Conservation (phyloP, 1,140 invertebrate species). For the Scaptomyza pallida region DNA sequence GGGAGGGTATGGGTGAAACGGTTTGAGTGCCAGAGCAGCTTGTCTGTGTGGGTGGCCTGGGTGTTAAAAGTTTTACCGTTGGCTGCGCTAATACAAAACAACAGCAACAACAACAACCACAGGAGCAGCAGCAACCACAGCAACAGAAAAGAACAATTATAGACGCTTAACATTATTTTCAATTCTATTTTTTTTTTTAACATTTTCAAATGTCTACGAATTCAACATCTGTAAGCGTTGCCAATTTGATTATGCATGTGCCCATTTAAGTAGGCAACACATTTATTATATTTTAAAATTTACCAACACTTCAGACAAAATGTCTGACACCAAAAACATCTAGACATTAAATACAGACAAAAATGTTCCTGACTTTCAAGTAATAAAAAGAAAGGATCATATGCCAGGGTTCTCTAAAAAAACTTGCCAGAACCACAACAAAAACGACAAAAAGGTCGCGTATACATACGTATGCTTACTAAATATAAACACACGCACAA, state of each 20-base stretch:
- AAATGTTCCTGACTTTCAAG: slow-evolving; percentile 5
- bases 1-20: neutral
- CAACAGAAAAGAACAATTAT: slow-evolving; percentile 45
- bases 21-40: slow-evolving; percentile 20
- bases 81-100: slow-evolving; percentile 42
- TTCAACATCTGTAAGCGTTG: slow-evolving; percentile 1
- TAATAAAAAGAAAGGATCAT: slow-evolving; percentile 45
- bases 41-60: slow-evolving; percentile 18
- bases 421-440: slow-evolving; percentile 15
- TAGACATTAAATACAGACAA: slow-evolving; percentile 17
- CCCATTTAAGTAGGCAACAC: slow-evolving; percentile 61
- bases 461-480: neutral
- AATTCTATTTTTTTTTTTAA: slow-evolving; percentile 4
- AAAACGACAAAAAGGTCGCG: slow-evolving; percentile 51
- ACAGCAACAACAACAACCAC: slow-evolving; percentile 15
- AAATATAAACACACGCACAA: too few species aligned
- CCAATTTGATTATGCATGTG: slow-evolving; percentile 10
- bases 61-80: slow-evolving; percentile 47
- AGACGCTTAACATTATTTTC: slow-evolving; percentile 25
- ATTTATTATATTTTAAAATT: slow-evolving; percentile 33
- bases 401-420: slow-evolving; percentile 19
- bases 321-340: slow-evolving; percentile 27
- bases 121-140: slow-evolving; percentile 25
- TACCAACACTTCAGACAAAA: slow-evolving; percentile 53
- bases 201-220: slow-evolving; percentile 1